Conservation (phyloP, 1,140 invertebrate species). For the Brachionus calyciflorus region DNA sequence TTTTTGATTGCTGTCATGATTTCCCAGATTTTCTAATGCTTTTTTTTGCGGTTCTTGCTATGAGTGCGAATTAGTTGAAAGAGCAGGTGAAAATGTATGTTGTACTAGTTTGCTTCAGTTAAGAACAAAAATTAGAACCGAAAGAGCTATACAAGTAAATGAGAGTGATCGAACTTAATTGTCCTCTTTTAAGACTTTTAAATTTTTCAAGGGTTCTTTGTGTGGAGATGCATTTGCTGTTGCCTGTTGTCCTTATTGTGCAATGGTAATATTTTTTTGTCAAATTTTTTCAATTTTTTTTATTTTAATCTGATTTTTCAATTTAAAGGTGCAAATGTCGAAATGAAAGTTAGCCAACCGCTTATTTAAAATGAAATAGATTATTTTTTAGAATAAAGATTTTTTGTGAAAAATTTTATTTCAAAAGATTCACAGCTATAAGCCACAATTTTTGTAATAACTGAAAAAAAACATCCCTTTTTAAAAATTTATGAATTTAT, state of each 20-base stretch:
- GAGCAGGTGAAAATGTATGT: slow-evolving; percentile 12
- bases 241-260: neutral
- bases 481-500: too few relatives aligned
- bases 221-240: neutral
- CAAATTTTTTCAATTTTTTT: too few relatives aligned
- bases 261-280: too few relatives aligned
- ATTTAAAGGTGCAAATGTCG: slow-evolving; percentile 5
- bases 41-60: slow-evolving; percentile 10
- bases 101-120: neutral
- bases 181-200: neutral
- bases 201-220: neutral
- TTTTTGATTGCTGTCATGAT: slow-evolving; percentile 14
- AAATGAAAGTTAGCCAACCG: slow-evolving; percentile 5
- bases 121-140: slow-evolving; percentile 32
- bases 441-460: too few relatives aligned
- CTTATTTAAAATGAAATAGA: too few relatives aligned
- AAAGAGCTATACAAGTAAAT: slow-evolving; percentile 32
- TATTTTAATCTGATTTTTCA: neutral
- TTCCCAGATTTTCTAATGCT: neutral
- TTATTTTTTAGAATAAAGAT: too few relatives aligned
- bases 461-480: too few relatives aligned
- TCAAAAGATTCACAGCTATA: too few relatives aligned
- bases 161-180: neutral
- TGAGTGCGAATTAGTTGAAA: neutral
- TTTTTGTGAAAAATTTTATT: too few relatives aligned